Evolutionary conservation across 2,797 vertebrate genomes (phyloP), one percentile per base, ranked within the genome.

Genomic region (Megaceryle alcyon): DNA sequence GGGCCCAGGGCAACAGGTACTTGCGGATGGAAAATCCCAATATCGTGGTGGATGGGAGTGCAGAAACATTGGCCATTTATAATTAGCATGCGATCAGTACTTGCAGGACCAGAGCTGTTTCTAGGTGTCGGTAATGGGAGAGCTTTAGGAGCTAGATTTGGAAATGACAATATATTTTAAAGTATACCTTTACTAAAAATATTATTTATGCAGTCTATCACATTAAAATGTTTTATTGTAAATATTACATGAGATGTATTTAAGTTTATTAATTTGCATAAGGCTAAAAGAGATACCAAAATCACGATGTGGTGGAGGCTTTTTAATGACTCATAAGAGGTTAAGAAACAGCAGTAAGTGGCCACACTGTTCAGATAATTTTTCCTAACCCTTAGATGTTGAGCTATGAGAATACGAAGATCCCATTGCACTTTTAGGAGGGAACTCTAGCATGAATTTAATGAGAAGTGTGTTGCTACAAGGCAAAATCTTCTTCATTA

Each of bases 401-500:
- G 82, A 80, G 56, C 71, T 80, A 7, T 80, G 51, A 89, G 69
- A 85, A 59, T 65, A 56, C 41, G 29, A 70, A 82, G 39, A 82
- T 64, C 33, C 48, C 76, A 73, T 48, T 59, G 68, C n/a, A 48
- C 76, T 92, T 85, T 66, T 59, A 66, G 46, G 37, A 85, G 64
- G 35, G 68, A 87, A 66, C 12, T 61, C n/a, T 70, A 73, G 60
- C 35, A 63, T 51, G 64, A 87, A 73, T 95, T 92, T 89, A 91
- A 72, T 76, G 61, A 85, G 57, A 57, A 51, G 20, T 82, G 39
- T 85, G 61, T 65, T 87, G 68, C 48, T 95, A 14, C 79, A 82
- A 59, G 84, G 79, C 49, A 87, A 89, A 82, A 64, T 60, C n/a
- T 51, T 68, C 53, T 91, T 79, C 12, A 29, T 92, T 91, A 91